phyloP scores from a whole-genome alignment of 2,888 invertebrate genomes.

The Synergus gifuensis region DNA sequence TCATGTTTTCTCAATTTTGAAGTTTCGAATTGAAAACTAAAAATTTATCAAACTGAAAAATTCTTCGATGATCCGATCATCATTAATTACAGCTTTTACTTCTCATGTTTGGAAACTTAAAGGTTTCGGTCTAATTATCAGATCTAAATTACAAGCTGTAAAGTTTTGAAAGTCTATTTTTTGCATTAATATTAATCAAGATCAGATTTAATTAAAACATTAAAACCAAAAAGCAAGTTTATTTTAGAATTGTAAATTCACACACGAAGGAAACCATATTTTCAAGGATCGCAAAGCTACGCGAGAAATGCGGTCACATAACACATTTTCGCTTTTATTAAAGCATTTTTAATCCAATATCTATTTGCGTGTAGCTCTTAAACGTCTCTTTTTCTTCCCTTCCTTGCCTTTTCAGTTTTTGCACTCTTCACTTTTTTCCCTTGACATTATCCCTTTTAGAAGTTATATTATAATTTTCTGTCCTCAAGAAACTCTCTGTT shows the following conservation, averaged over 20 bases:
- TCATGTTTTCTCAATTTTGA: not conserved
- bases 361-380: constrained; percentile 14
- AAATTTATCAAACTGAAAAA: no score
- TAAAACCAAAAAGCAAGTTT: not conserved
- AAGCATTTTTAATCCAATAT: constrained; percentile 34
- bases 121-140: no score
- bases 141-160: no score
- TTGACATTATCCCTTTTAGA: not conserved
- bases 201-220: constrained; percentile 2
- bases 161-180: no score
- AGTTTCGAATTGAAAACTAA: no score
- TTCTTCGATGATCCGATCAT: no score
- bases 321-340: constrained; percentile 33
- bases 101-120: no score
- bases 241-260: not conserved
- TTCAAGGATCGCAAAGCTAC: not conserved
- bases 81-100: no score
- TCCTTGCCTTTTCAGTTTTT: not conserved
- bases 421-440: not conserved
- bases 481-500: not conserved
- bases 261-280: constrained; percentile 10
- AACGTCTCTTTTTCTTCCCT: constrained; percentile 18
- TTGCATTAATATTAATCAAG: no score
- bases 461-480: constrained; percentile 7
- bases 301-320: constrained; percentile 39